phyloP scores from a whole-genome alignment of 2,888 invertebrate genomes.

The Parapristionchus giblindavisi region DNA sequence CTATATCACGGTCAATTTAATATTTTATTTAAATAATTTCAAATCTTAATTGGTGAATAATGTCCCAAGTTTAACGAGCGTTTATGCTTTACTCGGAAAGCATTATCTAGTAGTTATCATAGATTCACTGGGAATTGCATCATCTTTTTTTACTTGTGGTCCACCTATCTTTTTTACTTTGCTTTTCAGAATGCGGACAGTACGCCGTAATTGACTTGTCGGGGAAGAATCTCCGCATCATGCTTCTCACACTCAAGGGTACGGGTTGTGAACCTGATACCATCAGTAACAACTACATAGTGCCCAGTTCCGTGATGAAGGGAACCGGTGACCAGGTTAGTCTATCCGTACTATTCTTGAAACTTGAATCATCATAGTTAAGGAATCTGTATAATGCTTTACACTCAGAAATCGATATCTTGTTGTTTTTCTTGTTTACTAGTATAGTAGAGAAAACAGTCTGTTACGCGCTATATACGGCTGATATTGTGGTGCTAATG shows the following conservation, averaged over 20 bases:
- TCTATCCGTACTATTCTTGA: neutral
- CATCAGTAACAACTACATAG: slow-evolving; percentile 66
- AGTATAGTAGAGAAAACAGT: too few species aligned
- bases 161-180: neutral
- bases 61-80: neutral
- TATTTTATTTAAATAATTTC: neutral
- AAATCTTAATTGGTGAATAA: neutral
- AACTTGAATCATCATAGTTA: too few species aligned
- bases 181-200: slow-evolving; percentile 64
- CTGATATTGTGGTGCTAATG: too few species aligned
- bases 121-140: neutral
- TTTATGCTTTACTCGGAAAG: neutral
- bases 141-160: neutral
- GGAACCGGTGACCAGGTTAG: slow-evolving; percentile 69
- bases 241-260: slow-evolving; percentile 65
- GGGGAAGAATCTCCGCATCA: slow-evolving; percentile 69
- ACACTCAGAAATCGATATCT: too few species aligned
- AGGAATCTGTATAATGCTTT: too few species aligned
- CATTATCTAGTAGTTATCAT: neutral
- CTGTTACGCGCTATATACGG: too few species aligned
- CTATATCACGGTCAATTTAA: neutral
- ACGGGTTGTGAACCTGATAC: slow-evolving; percentile 51
- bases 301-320: slow-evolving; percentile 68
- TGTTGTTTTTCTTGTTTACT: too few species aligned
- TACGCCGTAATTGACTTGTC: slow-evolving; percentile 69